Conservation (phyloP, 2,113 vertebrate species). For the Grammomys dolichurus region DNA sequence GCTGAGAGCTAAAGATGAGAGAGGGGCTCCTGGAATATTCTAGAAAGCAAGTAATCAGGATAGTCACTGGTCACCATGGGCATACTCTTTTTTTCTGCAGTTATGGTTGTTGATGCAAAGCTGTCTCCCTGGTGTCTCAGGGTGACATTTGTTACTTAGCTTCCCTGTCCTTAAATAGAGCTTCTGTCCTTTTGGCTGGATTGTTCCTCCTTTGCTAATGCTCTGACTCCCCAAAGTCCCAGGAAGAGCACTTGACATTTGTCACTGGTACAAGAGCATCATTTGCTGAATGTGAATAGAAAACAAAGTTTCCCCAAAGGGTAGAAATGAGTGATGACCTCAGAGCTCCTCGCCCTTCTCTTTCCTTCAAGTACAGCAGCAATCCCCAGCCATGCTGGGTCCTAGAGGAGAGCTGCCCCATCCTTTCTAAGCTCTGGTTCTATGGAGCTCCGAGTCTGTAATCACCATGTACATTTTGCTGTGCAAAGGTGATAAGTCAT, state of each 20-base stretch:
- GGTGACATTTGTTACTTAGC: constrained; percentile 77
- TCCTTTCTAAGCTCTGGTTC: background rate
- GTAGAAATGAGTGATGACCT: constrained; percentile 46
- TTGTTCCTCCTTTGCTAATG: constrained; percentile 48
- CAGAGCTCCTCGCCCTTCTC: background rate
- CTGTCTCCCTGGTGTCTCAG: constrained; percentile 50
- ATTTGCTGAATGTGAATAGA: constrained; percentile 65
- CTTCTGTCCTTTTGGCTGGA: constrained; percentile 69
- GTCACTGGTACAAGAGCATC: constrained; percentile 71
- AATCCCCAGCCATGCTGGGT: background rate
- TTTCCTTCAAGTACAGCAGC: background rate
- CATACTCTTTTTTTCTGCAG: background rate
- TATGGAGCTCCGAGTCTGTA: background rate
- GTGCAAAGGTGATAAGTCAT: background rate
- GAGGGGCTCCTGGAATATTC: background rate
- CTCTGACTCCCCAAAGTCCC: constrained; percentile 59
- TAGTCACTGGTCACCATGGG: background rate
- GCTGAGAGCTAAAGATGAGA: background rate
- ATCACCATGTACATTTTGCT: background rate
- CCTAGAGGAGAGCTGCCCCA: background rate
- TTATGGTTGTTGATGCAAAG: background rate
- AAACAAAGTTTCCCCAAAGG: constrained; percentile 38
- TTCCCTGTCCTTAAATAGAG: constrained; percentile 61
- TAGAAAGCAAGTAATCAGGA: background rate
- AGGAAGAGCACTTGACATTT: constrained; percentile 78